Evolutionary conservation across 2,888 invertebrate genomes (phyloP), one percentile per base, ranked within the genome.

Genomic region (Hydriomena furcata): DNA sequence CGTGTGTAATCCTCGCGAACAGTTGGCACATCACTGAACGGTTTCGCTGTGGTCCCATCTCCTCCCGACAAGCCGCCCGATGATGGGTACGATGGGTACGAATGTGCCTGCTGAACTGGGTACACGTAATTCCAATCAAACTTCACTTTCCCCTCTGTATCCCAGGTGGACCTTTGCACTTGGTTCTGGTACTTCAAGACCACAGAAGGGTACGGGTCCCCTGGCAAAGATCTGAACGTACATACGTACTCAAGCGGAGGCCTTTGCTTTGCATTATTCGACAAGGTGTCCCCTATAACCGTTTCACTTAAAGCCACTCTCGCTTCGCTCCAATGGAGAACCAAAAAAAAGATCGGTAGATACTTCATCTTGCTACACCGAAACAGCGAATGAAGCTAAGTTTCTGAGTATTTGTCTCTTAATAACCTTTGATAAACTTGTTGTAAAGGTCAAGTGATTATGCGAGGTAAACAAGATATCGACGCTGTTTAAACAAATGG

Each of bases 201-300:
- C 0, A 77, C 71, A 0, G 78, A 79, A 0, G 79, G 79, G n/a
- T 74, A 75, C 0, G 66, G 58, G 27, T 79, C 73, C 0, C 61
- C 66, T 40, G 68, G 63, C 27, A 80, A 47, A 5, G 68, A 66
- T 52, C 72, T 68, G 1, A 71, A 65, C 4, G 54, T 63, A 45
- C 82, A 81, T 2, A 63, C 48, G n/a, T 71, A 65, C 38, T 50
- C 53, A 10, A 79, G 61, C 5, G 67, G 60, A 1, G 56, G 51
- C 41, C 51, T 59, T 17, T 66, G 68, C 43, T 72, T 71, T 17
- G 52, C 65, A 17, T 58, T 47, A 30, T 45, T 64, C 1, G 48
- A 52, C 7, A 54, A 49, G 11, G 43, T 41, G 7, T 57, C 28
- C 25, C 57, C 48, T 10, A 71, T 54, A 2, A 70, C 66, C 7